These are phyloP conservation scores for Nestor notabilis DNA, from an alignment of 2,113 vertebrate species.

Conservation along the genomic window DNA sequence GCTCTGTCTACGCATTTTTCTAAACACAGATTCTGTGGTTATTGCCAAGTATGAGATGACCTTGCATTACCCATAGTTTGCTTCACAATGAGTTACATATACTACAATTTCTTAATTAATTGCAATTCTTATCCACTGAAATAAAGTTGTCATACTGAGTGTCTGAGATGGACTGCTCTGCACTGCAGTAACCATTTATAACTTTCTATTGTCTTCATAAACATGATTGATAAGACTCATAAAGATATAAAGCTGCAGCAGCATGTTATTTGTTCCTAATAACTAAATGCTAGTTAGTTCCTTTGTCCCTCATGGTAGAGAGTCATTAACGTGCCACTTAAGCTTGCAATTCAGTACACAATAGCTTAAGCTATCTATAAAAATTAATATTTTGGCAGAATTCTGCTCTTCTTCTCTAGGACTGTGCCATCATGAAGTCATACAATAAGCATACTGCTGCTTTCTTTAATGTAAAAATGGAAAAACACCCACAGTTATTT, in stretches of 20 bases:
- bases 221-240: constrained; percentile 55
- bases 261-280: neutral
- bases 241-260: constrained; percentile 25
- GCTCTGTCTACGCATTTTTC: neutral
- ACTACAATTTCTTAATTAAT: constrained; percentile 41
- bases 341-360: neutral
- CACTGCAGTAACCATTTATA: constrained; percentile 46
- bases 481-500: neutral
- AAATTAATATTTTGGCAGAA: neutral
- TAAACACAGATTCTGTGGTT: neutral
- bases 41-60: neutral
- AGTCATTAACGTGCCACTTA: neutral
- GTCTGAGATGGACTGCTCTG: constrained; percentile 10
- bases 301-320: neutral
- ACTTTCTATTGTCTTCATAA: constrained; percentile 65
- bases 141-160: constrained; percentile 50
- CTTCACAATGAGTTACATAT: constrained; percentile 1
- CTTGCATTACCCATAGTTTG: neutral
- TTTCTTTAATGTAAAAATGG: neutral
- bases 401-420: neutral
- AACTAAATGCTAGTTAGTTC: neutral
- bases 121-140: constrained; percentile 29
- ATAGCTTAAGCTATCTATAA: neutral
- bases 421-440: neutral
- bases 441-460: accelerated